Evolutionary conservation across 1,140 invertebrate species (phyloP).

Genomic region (Copidosoma floridanum): DNA sequence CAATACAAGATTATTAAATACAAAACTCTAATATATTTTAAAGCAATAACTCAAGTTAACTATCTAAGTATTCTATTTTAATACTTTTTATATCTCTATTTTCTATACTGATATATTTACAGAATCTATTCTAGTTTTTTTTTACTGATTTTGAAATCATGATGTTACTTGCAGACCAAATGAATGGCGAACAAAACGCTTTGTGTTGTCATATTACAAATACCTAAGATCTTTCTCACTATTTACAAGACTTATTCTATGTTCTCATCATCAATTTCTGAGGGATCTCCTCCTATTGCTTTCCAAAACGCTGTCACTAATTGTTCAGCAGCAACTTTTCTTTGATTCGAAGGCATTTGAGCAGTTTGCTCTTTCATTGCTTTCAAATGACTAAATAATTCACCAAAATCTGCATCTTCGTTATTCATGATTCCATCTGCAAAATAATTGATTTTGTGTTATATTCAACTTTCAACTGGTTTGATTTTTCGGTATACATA

Average conservation of each 20-base stretch:
- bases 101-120: no score
- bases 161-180: no score
- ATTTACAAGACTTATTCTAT: constrained; percentile 5
- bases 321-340: constrained; percentile 73
- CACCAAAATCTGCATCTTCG: constrained; percentile 61
- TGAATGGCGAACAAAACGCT: no score
- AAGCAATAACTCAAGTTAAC: no score
- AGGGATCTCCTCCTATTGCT: constrained; percentile 73
- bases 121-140: no score
- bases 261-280: constrained; percentile 64
- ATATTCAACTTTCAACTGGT: neutral
- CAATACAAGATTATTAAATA: no score
- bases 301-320: constrained; percentile 77
- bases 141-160: no score
- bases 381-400: constrained; percentile 64
- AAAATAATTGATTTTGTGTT: constrained; percentile 23
- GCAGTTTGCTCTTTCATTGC: constrained; percentile 70
- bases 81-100: no score
- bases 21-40: no score
- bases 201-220: no score
- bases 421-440: constrained; percentile 54
- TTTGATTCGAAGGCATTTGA: constrained; percentile 62
- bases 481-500: neutral
- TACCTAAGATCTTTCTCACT: no score
- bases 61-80: no score